phyloP scores from a whole-genome alignment of 1,140 invertebrate species.

The Latrodectus geometricus region DNA sequence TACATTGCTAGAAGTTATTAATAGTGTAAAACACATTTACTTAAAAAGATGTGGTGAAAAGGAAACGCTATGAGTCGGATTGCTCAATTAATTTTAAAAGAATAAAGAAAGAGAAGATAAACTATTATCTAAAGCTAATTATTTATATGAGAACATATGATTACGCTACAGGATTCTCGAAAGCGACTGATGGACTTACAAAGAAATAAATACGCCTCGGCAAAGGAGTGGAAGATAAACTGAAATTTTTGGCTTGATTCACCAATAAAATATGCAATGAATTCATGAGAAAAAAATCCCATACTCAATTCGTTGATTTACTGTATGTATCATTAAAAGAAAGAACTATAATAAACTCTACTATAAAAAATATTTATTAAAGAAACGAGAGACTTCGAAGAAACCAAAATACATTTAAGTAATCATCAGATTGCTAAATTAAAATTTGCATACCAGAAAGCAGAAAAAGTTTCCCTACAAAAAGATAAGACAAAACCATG shows the following conservation, averaged over 20 bases:
- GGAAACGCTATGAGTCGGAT: slow-evolving; percentile 10
- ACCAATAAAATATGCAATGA: slow-evolving; percentile 5
- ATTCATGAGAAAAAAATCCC: neutral
- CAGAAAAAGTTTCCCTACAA: slow-evolving; percentile 1
- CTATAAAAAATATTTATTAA: slow-evolving; percentile 3
- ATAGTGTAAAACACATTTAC: neutral
- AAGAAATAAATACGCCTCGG: too few species aligned
- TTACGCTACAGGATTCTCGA: neutral
- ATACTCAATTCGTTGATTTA: slow-evolving; percentile 4
- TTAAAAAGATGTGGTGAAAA: neutral
- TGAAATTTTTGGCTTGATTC: slow-evolving; percentile 1
- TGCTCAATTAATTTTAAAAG: neutral
- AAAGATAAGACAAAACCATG: neutral
- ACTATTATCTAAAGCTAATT: neutral
- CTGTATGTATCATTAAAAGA: slow-evolving; percentile 11
- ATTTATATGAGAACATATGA: slow-evolving; percentile 4
- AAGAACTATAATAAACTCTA: neutral
- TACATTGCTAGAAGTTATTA: neutral
- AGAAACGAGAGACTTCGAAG: slow-evolving; percentile 13
- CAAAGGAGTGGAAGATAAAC: neutral
- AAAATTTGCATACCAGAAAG: too few species aligned
- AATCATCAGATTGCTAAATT: slow-evolving; percentile 3
- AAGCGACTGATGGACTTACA: neutral
- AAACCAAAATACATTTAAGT: slow-evolving; percentile 5
- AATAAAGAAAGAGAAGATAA: slow-evolving; percentile 2